Percentiles rank a stretch among this genome's conserved stretches.
phyloP scores from a whole-genome alignment of 2,113 vertebrate species.

The Atractosteus spatula region DNA sequence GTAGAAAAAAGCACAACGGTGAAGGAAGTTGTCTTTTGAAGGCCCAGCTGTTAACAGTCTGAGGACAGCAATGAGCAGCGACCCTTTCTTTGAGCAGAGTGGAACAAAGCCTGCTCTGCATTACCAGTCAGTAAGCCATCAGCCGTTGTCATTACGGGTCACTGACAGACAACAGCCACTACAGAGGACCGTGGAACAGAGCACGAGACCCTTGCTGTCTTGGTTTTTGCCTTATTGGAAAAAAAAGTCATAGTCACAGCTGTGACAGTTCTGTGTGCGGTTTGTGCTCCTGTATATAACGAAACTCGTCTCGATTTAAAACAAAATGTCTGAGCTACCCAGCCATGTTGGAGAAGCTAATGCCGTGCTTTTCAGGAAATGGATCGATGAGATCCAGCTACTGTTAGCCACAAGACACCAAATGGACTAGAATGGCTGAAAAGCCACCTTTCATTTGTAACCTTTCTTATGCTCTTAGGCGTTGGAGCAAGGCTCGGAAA shows the following conservation, averaged over 20 bases:
- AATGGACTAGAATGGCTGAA: too few species aligned
- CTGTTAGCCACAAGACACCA: too few species aligned
- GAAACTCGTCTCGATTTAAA: too few species aligned
- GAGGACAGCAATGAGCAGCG: constrained; percentile 3
- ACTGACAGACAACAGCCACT: constrained; percentile 1
- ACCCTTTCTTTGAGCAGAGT: constrained; percentile 15
- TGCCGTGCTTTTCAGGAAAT: too few species aligned
- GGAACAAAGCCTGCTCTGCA: constrained; percentile 5
- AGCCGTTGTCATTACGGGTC: constrained; percentile 9
- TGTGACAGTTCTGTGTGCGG: background rate
- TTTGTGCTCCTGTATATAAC: too few species aligned
- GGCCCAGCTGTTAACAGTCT: constrained; percentile 9
- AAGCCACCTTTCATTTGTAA: too few species aligned
- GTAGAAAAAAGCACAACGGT: constrained; percentile 31
- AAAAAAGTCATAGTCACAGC: too few species aligned
- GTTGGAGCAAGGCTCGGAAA: too few species aligned
- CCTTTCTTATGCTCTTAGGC: too few species aligned
- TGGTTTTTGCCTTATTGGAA: background rate
- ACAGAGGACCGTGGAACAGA: background rate
- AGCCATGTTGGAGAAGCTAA: too few species aligned
- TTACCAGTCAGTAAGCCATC: background rate
- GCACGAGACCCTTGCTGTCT: background rate
- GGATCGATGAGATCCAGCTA: too few species aligned
- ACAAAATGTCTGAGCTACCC: too few species aligned
- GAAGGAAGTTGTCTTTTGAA: constrained; percentile 17